phyloP scores from a whole-genome alignment of 2,888 invertebrate species.

The Erpobdella octoculata region DNA sequence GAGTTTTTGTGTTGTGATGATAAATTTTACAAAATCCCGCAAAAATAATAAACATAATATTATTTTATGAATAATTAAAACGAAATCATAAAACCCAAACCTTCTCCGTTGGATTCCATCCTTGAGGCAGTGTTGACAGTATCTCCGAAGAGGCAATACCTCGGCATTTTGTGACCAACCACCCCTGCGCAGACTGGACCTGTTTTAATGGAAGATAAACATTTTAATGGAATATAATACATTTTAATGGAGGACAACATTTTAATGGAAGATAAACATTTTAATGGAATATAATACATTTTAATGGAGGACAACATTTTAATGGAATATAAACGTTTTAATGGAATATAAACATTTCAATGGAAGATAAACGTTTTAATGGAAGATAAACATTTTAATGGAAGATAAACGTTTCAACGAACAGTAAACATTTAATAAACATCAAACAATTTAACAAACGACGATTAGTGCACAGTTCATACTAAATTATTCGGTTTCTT shows the following conservation, averaged over 20 bases:
- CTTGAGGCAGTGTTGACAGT: conserved; percentile 34
- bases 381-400: background rate
- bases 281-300: too few species aligned
- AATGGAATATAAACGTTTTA: background rate
- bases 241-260: too few species aligned
- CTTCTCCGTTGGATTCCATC: conserved; percentile 31
- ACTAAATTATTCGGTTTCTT: too few species aligned
- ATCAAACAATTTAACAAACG: too few species aligned
- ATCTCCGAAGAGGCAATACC: conserved; percentile 33
- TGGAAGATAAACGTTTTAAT: too few species aligned
- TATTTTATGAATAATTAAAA: background rate
- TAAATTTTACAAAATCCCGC: background rate
- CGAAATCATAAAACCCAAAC: background rate
- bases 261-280: background rate
- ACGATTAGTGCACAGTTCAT: too few species aligned
- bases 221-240: background rate
- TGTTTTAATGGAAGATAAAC: background rate
- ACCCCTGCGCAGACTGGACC: conserved; percentile 32
- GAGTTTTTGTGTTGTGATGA: conserved; percentile 70
- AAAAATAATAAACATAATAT: background rate
- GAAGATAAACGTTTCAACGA: too few species aligned
- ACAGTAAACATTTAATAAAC: too few species aligned
- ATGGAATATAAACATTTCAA: too few species aligned
- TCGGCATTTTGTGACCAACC: conserved; percentile 31
- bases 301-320: too few species aligned